Percentiles rank a stretch among this genome's conserved stretches.
These are phyloP conservation scores for Pherbina coryleti DNA, from an alignment of 2,888 invertebrate genomes.

Conservation along the genomic window DNA sequence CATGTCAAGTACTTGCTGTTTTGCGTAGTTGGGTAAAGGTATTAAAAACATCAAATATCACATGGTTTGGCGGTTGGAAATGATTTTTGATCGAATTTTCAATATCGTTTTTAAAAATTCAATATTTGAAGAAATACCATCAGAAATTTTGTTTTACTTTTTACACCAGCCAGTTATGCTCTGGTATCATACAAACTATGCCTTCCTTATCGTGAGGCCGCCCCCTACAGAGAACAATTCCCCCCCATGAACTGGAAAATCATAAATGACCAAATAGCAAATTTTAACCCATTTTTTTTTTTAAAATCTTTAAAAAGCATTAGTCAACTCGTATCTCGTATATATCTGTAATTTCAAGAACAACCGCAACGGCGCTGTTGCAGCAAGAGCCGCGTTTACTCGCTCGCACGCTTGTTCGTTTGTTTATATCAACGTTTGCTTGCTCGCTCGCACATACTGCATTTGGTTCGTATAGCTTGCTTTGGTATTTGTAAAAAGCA, in stretches of 20 bases:
- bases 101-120: too few relatives aligned
- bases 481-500: conserved; percentile 16
- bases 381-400: neutral
- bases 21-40: neutral
- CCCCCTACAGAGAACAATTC: too few relatives aligned
- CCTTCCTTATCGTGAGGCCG: too few relatives aligned
- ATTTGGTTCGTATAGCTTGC: neutral
- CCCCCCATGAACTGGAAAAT: too few relatives aligned
- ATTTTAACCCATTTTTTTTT: neutral
- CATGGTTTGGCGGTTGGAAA: too few relatives aligned
- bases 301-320: neutral
- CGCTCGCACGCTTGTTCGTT: conserved; percentile 2
- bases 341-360: conserved; percentile 16
- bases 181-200: too few relatives aligned
- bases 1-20: neutral
- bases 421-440: neutral
- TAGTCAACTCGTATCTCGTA: neutral
- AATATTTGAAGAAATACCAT: too few relatives aligned
- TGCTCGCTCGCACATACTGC: neutral
- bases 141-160: too few relatives aligned
- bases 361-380: conserved; percentile 25
- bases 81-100: too few relatives aligned
- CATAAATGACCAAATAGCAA: too few relatives aligned
- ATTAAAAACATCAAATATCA: too few relatives aligned
- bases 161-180: too few relatives aligned